Evolutionary conservation across 1,140 invertebrate species (phyloP).

Genomic region (Drosophila watanabei): DNA sequence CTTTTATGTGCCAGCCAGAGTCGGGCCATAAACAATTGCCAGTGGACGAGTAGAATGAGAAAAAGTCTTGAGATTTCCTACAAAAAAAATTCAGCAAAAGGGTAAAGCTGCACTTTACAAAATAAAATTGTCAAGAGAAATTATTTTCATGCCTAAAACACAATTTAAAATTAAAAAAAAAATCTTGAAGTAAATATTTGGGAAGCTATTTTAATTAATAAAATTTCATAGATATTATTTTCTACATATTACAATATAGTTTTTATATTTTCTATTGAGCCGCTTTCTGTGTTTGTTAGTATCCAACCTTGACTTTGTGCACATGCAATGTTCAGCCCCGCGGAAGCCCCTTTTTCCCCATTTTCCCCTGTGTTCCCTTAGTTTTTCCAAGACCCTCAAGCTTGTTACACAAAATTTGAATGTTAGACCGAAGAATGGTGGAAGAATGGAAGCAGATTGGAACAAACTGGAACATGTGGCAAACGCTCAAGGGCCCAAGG

Average conservation of each 20-base stretch:
- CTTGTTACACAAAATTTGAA: conserved; percentile 34
- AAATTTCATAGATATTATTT: neutral
- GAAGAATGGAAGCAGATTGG: conserved; percentile 11
- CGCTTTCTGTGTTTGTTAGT: conserved; percentile 20
- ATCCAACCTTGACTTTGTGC: conserved; percentile 76
- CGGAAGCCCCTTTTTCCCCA: neutral
- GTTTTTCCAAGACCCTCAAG: neutral
- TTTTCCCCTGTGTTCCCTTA: neutral
- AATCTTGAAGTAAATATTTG: neutral
- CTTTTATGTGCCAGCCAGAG: conserved; percentile 45
- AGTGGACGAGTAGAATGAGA: conserved; percentile 18
- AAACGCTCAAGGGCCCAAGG: conserved; percentile 6
- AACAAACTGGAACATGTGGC: conserved; percentile 22
- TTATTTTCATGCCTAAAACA: neutral
- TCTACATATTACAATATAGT: neutral
- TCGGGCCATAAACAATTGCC: conserved; percentile 37
- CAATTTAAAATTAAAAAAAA: neutral
- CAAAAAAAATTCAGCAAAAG: neutral
- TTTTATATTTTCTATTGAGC: conserved; percentile 12
- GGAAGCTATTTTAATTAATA: neutral
- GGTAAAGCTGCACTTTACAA: conserved; percentile 1
- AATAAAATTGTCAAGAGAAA: neutral
- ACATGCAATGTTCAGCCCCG: conserved; percentile 62
- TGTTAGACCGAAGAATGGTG: conserved; percentile 12
- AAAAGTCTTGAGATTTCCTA: conserved; percentile 21